Evolutionary conservation across 2,113 vertebrate species (phyloP), one percentile per base, ranked within the genome.

Genomic region (Oostethus manadensis): DNA sequence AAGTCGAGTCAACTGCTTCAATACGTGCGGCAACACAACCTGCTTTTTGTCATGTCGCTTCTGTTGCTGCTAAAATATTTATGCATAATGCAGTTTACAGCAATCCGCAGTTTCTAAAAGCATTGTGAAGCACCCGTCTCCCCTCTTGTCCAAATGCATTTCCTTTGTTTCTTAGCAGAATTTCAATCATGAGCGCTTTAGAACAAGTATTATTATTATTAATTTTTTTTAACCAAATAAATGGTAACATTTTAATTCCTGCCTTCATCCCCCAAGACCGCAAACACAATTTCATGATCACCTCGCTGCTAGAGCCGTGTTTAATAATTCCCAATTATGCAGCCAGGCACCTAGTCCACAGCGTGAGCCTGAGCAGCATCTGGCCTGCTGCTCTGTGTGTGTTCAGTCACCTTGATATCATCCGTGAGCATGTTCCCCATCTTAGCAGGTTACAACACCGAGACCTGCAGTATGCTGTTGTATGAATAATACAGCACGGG

Each of bases 301-400:
- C 78, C 70, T 77, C 76, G 17, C 84, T 74, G 76, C 78, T 16
- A 76, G 79, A 83, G 78, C 82, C 75, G 47, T 84, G 84, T 87
- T 88, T 84, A 87, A 87, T 86, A 87, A 88, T 87, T 88, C 79
- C 85, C 80, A 86, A 84, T 88, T 87, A 87, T 88, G 77, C 82
- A 84, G 78, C 78, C 66, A 64, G 69, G 80, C 80, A 85, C 81
- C 83, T 71, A 53, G 79, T 77, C 70, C 78, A 63, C 84, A 81
- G 81, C 70, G 44, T 79, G 83, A 83, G 75, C 67, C 76, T 57
- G 68, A 63, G 67, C 66, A 75, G 77, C 72, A 73, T 67, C 80
- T 66, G 75, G 70, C 64, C 62, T 22, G 72, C 76, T 50, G 78
- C 79, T 70, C 76, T 42, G 73, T 75, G 72, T 84, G 78, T 88